Evolutionary conservation across 2,797 vertebrate genomes (phyloP).

Genomic region (Cryptoprocta ferox): DNA sequence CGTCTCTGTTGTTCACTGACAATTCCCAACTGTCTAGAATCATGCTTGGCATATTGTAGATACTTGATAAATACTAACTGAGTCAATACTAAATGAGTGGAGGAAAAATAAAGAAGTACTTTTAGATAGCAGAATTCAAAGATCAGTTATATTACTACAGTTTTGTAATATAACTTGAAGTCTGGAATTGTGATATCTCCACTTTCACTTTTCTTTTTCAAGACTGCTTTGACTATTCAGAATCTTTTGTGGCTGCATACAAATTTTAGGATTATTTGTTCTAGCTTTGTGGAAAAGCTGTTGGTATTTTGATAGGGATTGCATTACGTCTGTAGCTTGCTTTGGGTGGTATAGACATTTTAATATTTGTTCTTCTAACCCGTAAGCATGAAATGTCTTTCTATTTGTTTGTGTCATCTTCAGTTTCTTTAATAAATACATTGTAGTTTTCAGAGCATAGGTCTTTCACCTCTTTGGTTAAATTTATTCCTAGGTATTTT

Average conservation of each 20-base stretch:
- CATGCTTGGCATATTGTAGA: neutral
- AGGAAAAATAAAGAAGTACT: neutral
- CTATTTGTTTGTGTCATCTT: neutral
- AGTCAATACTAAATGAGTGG: neutral
- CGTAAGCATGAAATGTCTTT: neutral
- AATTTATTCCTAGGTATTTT: neutral
- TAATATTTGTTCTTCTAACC: neutral
- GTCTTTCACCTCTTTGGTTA: neutral
- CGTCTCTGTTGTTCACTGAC: neutral
- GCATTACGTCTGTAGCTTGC: neutral
- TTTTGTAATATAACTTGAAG: neutral
- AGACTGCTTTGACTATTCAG: neutral
- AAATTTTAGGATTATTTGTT: neutral
- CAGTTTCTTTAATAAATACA: neutral
- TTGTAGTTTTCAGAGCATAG: neutral
- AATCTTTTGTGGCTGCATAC: neutral
- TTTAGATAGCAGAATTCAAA: neutral
- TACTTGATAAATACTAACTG: neutral
- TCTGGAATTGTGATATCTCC: neutral
- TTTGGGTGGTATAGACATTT: neutral
- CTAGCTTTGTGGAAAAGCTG: neutral
- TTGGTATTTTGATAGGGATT: neutral
- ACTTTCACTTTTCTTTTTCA: neutral
- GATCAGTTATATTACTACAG: neutral
- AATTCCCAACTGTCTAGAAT: neutral